Evolutionary conservation across 2,888 invertebrate species (phyloP).

Genomic region (Yponomeuta evonymella): DNA sequence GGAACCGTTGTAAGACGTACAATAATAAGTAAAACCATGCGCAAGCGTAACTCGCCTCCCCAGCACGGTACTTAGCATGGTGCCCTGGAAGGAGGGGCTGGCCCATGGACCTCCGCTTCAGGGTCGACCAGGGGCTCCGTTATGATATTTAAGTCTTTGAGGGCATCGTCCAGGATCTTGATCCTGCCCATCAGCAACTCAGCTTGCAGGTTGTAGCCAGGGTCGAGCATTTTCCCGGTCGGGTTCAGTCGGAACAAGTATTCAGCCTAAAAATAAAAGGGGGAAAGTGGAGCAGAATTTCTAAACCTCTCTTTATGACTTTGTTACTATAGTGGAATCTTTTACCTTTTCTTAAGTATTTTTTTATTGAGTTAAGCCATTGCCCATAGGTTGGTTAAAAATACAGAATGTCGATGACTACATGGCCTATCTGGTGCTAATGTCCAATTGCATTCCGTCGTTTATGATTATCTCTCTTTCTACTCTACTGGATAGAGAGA

Average conservation of each 20-base stretch:
- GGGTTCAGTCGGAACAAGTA: slow-evolving; percentile 82
- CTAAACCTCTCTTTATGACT: not conserved
- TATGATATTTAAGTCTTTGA: slow-evolving; percentile 54
- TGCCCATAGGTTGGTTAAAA: no score
- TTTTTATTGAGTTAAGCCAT: no score
- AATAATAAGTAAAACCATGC: not conserved
- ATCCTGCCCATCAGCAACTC: slow-evolving; percentile 68
- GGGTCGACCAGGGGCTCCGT: slow-evolving; percentile 53
- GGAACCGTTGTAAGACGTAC: not conserved
- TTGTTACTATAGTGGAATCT: no score
- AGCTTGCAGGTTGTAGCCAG: slow-evolving; percentile 77
- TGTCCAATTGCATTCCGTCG: no score
- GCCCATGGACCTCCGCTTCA: slow-evolving; percentile 35
- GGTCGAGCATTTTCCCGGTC: slow-evolving; percentile 81
- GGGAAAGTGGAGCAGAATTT: not conserved
- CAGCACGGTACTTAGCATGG: not conserved
- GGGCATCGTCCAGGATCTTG: slow-evolving; percentile 59
- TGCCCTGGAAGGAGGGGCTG: not conserved
- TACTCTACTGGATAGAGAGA: no score
- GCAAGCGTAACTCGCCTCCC: no score
- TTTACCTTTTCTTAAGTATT: no score
- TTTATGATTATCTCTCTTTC: no score
- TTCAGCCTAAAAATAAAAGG: slow-evolving; percentile 68
- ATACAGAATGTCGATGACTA: no score
- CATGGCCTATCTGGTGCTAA: no score